Conservation (phyloP, 2,113 vertebrate genomes). For the Oncorhynchus masou region DNA sequence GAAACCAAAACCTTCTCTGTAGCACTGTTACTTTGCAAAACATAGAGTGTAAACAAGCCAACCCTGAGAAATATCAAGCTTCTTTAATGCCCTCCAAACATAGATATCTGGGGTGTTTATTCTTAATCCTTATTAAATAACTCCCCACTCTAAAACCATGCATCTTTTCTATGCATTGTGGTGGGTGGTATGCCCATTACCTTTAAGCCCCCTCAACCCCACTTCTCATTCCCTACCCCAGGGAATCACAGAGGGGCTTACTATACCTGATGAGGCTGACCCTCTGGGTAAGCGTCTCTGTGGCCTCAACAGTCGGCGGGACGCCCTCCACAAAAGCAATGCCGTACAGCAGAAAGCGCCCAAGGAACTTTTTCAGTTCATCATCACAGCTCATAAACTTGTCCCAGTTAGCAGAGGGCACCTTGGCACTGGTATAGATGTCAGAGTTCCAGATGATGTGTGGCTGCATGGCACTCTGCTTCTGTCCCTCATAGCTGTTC, state of each 20-base stretch:
- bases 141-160: no score
- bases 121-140: no score
- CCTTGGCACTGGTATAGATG: slow-evolving; percentile 76
- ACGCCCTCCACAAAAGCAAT: slow-evolving; percentile 89
- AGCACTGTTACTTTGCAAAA: no score
- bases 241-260: neutral
- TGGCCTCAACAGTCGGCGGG: slow-evolving; percentile 83
- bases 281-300: slow-evolving; percentile 75
- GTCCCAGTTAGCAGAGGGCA: slow-evolving; percentile 74
- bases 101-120: no score
- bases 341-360: slow-evolving; percentile 85
- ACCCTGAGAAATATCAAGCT: no score
- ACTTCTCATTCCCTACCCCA: no score
- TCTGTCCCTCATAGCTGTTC: slow-evolving; percentile 88
- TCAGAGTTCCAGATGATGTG: slow-evolving; percentile 84
- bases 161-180: no score
- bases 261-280: slow-evolving; percentile 87
- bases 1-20: neutral
- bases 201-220: no score
- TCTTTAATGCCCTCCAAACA: no score
- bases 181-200: no score
- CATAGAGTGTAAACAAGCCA: no score
- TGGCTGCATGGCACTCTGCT: slow-evolving; percentile 74
- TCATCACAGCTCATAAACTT: slow-evolving; percentile 81
- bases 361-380: slow-evolving; percentile 84